These are phyloP conservation scores for Xiphophorus hellerii DNA, from an alignment of 2,113 vertebrate species.

Conservation along the genomic window DNA sequence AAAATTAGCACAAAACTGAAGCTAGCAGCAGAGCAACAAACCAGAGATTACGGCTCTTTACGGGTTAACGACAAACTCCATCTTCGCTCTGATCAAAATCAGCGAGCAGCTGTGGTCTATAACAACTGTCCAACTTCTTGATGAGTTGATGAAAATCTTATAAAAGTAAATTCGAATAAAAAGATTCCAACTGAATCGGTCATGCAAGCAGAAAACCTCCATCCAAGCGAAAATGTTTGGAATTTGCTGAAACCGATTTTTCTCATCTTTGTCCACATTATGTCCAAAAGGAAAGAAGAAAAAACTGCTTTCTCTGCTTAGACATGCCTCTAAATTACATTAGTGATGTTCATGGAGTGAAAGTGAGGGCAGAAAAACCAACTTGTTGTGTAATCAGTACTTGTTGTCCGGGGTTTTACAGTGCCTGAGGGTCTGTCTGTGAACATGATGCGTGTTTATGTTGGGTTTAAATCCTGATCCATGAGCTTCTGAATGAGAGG, in stretches of 20 bases:
- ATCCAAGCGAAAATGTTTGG: slow-evolving; percentile 22
- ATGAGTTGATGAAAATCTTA: too few species aligned
- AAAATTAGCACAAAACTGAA: too few species aligned
- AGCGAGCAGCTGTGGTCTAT: too few species aligned
- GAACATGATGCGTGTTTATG: slow-evolving; percentile 32
- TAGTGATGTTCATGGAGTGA: slow-evolving; percentile 9
- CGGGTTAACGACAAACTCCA: too few species aligned
- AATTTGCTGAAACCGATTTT: slow-evolving; percentile 19
- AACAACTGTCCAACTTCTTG: too few species aligned
- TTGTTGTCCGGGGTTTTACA: slow-evolving; percentile 11
- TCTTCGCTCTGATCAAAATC: too few species aligned
- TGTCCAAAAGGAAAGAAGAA: background rate
- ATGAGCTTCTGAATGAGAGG: slow-evolving; percentile 20
- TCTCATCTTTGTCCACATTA: slow-evolving; percentile 27
- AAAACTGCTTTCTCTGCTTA: background rate
- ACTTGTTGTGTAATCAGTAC: slow-evolving; percentile 35
- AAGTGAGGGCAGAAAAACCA: background rate
- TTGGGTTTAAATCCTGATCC: slow-evolving; percentile 30
- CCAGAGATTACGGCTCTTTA: too few species aligned
- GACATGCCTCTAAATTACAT: slow-evolving; percentile 4
- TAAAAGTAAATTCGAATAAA: background rate
- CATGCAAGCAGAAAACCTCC: too few species aligned
- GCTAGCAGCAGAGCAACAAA: too few species aligned
- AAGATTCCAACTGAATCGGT: slow-evolving; percentile 14
- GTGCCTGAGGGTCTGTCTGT: slow-evolving; percentile 42